These are phyloP conservation scores for Mimas tiliae DNA, from an alignment of 2,888 invertebrate species.

Conservation along the genomic window DNA sequence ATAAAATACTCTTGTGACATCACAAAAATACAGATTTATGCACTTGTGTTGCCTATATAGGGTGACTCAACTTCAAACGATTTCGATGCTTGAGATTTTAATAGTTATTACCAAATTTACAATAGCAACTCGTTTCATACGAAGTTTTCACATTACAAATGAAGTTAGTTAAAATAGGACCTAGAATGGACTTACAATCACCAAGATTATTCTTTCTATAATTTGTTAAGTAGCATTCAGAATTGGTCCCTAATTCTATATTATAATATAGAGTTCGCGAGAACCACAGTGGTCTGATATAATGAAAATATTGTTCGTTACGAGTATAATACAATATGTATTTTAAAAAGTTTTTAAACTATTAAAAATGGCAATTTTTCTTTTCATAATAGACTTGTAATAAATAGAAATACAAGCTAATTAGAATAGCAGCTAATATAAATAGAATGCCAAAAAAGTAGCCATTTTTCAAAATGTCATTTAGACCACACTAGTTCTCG, in stretches of 20 bases:
- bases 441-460: neutral
- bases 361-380: too few species aligned
- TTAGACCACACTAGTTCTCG: neutral
- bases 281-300: neutral
- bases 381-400: too few species aligned
- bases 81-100: neutral
- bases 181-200: neutral
- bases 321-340: neutral
- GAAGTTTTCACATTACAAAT: neutral
- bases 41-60: too few species aligned
- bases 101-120: neutral
- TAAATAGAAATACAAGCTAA: too few species aligned
- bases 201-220: neutral
- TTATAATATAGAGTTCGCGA: neutral
- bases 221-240: neutral
- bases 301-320: neutral
- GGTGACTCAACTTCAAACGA: too few species aligned
- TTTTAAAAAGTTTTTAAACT: neutral
- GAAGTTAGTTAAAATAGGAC: neutral
- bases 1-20: too few species aligned
- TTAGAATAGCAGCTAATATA: neutral
- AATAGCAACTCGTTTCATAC: neutral
- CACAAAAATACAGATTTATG: too few species aligned
- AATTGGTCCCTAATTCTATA: neutral
- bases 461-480: neutral